These are phyloP conservation scores for Chloroceryle inda DNA, from an alignment of 2,797 vertebrate genomes.

Conservation along the genomic window DNA sequence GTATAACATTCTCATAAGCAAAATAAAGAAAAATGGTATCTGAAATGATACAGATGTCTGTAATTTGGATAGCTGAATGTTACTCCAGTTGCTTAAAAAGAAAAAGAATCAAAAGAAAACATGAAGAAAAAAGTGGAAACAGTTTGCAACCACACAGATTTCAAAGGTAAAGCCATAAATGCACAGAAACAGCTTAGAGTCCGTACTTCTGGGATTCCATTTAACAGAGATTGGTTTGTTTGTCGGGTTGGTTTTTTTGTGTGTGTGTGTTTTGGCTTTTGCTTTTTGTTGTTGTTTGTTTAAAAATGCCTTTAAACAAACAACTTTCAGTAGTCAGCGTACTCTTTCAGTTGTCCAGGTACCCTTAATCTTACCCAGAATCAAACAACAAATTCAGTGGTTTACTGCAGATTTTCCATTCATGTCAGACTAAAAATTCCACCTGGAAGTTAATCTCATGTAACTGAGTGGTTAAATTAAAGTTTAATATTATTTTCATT, in stretches of 20 bases:
- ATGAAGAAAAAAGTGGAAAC: neutral
- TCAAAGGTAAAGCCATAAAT: neutral
- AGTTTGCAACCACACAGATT: neutral
- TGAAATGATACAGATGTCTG: neutral
- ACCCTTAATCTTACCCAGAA: neutral
- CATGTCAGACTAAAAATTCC: neutral
- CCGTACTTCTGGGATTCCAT: neutral
- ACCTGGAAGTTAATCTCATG: neutral
- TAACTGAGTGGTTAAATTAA: neutral
- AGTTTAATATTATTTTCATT: neutral
- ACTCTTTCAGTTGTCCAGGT: neutral
- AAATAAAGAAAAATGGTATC: neutral
- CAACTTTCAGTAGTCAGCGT: neutral
- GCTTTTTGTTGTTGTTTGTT: neutral
- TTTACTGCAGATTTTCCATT: neutral
- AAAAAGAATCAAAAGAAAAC: neutral
- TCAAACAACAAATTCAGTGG: neutral
- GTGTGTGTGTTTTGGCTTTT: neutral
- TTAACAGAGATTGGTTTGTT: neutral
- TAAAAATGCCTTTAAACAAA: neutral
- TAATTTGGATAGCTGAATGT: neutral
- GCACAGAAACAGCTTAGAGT: neutral
- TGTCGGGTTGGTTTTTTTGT: neutral
- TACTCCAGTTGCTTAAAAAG: neutral
- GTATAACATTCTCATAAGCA: neutral